Conservation (phyloP, 2,797 vertebrate genomes). For the Danio jaintianensis region DNA sequence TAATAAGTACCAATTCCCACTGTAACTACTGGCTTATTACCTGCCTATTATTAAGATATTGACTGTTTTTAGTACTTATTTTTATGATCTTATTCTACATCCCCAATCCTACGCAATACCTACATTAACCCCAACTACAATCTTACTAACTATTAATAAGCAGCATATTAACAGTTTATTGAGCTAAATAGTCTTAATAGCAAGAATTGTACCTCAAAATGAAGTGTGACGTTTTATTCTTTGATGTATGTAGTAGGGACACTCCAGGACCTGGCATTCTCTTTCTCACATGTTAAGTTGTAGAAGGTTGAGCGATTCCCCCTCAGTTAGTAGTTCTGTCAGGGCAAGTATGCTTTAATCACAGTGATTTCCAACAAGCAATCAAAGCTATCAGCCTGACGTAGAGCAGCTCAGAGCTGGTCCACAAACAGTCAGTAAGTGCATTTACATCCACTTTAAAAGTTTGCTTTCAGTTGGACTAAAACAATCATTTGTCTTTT, state of each 20-base stretch:
- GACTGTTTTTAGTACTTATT: background rate
- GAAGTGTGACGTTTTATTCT: background rate
- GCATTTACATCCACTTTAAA: conserved; percentile 21
- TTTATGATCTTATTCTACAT: background rate
- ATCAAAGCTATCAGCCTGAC: conserved; percentile 42
- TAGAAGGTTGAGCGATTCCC: conserved; percentile 28
- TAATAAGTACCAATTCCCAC: no score
- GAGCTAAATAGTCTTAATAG: no score
- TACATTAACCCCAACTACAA: no score
- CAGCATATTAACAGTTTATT: no score
- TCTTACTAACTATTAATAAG: no score
- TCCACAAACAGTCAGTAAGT: conserved; percentile 45
- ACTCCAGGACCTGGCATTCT: conserved; percentile 29
- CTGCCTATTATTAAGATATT: no score
- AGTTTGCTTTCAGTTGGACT: conserved; percentile 1
- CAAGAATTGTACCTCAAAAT: no score
- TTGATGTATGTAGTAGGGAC: background rate
- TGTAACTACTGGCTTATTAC: no score
- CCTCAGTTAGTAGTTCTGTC: conserved; percentile 38
- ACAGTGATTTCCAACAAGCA: conserved; percentile 55
- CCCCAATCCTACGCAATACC: no score
- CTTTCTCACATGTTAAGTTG: conserved; percentile 17
- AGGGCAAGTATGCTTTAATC: conserved; percentile 34
- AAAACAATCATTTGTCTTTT: conserved; percentile 25
- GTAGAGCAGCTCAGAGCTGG: conserved; percentile 30